Evolutionary conservation across 2,888 invertebrate species (phyloP), one percentile per base, ranked within the genome.

Genomic region (Loripinus fragilis): DNA sequence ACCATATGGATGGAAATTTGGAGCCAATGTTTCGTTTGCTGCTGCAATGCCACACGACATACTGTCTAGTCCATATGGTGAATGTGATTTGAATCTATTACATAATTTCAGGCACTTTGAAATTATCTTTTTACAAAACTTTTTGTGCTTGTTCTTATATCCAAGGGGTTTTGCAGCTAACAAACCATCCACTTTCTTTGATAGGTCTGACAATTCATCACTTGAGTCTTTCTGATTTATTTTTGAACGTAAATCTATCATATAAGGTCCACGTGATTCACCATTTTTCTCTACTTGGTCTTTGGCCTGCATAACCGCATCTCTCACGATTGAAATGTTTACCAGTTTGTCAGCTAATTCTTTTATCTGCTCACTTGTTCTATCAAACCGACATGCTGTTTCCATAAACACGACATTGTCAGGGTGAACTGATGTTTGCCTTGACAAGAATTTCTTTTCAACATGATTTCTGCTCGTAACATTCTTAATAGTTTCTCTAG

Each of bases 291-390:
- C 73, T 25, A 87, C 65, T 68, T 86, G 85, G 28, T 78, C 74
- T n/a, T 85, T 12, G 17, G 83, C 79, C 28, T 83, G 52, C 5
- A 75, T n/a, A 25, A 90, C 82, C 0, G 92, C 90, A 80, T 91
- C 92, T 50, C 89, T 83, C 10, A 92, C 90, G 48, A 90, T 88
- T 0, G 90, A 74, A 0, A 91, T 76, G 64, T 90, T 87, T 15
- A 90, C 85, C 73, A 91, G 90, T 15, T 76, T 68, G 25, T 87
- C 82, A 15, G 86, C 85, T 7, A 88, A 72, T 28, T 74, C 79
- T 42, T 88, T 86, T 17, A 90, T 82, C 60, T 88, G 84, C 45
- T 84, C 83, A 76, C 83, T 88, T 64, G 87, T 83, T 15, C 76
- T 74, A 41, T 81, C 71, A 10, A 88, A 73, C 30, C 85, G 79